phyloP scores from a whole-genome alignment of 2,888 invertebrate species.

The Stramonita haemastoma region DNA sequence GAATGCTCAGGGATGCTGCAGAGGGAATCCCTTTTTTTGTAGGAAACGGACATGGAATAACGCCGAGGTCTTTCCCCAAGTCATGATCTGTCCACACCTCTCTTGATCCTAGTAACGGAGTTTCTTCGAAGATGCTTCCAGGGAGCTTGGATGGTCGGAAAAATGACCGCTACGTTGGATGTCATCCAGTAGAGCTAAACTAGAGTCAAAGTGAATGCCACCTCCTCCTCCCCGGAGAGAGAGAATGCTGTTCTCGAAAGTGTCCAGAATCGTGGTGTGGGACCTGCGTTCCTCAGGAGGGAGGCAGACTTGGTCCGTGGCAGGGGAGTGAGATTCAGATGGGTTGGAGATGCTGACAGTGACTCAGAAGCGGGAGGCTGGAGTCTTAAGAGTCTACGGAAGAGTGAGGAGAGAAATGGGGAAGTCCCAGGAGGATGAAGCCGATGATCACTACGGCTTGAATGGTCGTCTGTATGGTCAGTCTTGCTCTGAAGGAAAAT shows the following conservation, averaged over 20 bases:
- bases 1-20: background rate
- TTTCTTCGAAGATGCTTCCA: background rate
- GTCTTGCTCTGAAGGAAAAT: background rate
- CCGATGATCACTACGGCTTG: slow-evolving; percentile 1
- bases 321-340: background rate
- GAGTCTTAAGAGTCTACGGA: background rate
- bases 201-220: background rate
- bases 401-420: background rate
- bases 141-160: background rate
- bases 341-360: too few relatives aligned
- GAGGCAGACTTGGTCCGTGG: background rate
- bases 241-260: slow-evolving; percentile 1
- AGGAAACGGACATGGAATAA: background rate
- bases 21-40: background rate
- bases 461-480: slow-evolving; percentile 17
- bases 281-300: background rate
- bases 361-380: background rate
- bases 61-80: background rate
- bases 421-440: background rate
- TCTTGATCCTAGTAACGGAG: background rate
- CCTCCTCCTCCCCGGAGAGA: background rate
- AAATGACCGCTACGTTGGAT: background rate
- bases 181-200: background rate
- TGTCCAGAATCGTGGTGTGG: background rate
- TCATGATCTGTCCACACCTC: too few relatives aligned